phyloP scores from a whole-genome alignment of 2,888 invertebrate species.

The Macrosoma leucophasiata region DNA sequence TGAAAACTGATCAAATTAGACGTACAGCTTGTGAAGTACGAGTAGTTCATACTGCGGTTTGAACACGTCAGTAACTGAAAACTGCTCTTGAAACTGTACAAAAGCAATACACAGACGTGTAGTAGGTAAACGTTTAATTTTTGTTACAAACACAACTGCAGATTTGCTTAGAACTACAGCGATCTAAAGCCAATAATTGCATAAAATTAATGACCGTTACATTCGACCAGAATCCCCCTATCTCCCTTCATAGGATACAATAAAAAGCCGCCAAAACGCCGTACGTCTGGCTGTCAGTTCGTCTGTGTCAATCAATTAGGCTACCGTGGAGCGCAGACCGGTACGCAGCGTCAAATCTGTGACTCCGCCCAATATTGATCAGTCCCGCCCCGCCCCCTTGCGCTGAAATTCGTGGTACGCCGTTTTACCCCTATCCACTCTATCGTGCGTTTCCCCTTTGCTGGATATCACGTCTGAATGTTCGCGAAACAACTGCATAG shows the following conservation, averaged over 20 bases:
- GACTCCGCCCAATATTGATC: conserved; percentile 62
- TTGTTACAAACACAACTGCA: no score
- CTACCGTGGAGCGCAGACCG: conserved; percentile 45
- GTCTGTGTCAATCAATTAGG: conserved; percentile 71
- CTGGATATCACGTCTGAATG: conserved; percentile 20
- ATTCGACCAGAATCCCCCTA: conserved; percentile 25
- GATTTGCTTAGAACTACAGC: conserved; percentile 20
- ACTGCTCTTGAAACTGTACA: no score
- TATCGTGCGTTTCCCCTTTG: conserved; percentile 27
- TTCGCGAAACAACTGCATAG: neutral
- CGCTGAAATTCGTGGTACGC: conserved; percentile 44
- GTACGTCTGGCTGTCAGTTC: conserved; percentile 59
- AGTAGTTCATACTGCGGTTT: no score
- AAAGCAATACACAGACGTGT: no score
- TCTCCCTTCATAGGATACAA: conserved; percentile 43
- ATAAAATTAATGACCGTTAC: conserved; percentile 39
- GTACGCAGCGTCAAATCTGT: conserved; percentile 54
- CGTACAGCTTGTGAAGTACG: no score
- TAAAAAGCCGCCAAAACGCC: conserved; percentile 53
- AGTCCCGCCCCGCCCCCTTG: conserved; percentile 58
- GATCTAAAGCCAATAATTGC: conserved; percentile 27
- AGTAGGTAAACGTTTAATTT: no score
- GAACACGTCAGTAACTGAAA: no score
- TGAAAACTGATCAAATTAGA: no score
- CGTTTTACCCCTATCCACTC: conserved; percentile 33